A percentile compares a stretch with the other conserved stretches of the same genome.
Conservation (phyloP, 1,140 invertebrate species). For the Schlechtendalia chinensis region DNA sequence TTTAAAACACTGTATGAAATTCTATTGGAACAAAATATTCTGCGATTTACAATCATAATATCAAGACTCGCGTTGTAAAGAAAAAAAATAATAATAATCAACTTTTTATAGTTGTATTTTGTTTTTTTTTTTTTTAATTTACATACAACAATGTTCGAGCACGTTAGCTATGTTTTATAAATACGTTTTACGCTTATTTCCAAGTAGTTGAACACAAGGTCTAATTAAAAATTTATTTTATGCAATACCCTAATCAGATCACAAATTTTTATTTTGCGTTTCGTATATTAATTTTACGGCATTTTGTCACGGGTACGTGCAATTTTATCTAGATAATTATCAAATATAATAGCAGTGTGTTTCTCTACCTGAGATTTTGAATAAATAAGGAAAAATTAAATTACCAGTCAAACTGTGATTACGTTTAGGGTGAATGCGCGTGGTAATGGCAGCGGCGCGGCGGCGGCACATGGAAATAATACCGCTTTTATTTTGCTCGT, state of each 20-base stretch:
- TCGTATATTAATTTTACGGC: constrained; percentile 27
- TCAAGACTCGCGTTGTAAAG: background rate
- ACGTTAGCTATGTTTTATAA: background rate
- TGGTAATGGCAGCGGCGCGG: background rate
- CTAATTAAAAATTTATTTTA: constrained; percentile 43
- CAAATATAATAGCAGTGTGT: constrained; percentile 13
- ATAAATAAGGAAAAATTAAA: constrained; percentile 40
- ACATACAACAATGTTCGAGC: background rate
- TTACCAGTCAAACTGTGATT: constrained; percentile 20
- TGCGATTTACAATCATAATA: background rate
- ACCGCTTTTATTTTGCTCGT: background rate
- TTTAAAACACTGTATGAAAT: background rate
- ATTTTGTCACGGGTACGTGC: constrained; percentile 34
- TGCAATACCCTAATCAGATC: constrained; percentile 31
- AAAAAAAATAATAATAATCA: background rate
- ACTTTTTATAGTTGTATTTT: background rate
- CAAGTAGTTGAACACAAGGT: constrained; percentile 21
- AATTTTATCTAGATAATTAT: constrained; percentile 33
- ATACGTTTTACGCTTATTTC: background rate
- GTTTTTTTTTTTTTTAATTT: background rate
- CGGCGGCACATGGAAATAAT: background rate
- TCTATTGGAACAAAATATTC: background rate
- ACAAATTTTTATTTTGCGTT: constrained; percentile 33
- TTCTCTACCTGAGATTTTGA: constrained; percentile 18
- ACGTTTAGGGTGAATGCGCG: background rate